Base-by-base conservation (phyloP, 2,888 invertebrate genomes). In the Agonum fuliginosum region DNA sequence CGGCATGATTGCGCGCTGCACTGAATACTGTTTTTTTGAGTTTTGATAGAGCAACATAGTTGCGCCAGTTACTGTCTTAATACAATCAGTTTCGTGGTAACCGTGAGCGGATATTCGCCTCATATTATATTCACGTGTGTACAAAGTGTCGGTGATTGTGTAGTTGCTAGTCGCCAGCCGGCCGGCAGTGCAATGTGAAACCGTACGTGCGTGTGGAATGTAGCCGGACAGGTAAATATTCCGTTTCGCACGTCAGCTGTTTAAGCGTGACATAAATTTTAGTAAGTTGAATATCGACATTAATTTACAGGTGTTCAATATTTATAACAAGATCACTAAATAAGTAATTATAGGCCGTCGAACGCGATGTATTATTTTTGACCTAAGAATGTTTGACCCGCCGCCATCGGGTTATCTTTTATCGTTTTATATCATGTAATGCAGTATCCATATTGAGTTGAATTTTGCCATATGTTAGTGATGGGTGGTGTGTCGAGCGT, bases 161-260 rank as follows among this genome's bases (percentile, higher is more conserved):
- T 24, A 62, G 70, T 46, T 17, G 46, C 24, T 22, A 43, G 46
- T 43, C 43, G 22, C 46, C 20, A 41, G 67, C 67, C 46, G 70
- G 46, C 70, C 27, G 46, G 37, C 22, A 20, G 12, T 5, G 17
- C 37, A 58, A 72, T 72, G 72, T 72, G 58, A 72, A 72, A 46
- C 46, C 48, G 17, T 67, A 46, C 46, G 20, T 67, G 67, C 19
- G 34, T 48, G 12, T 75, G 75, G 67, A 67, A 67, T 75, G 75
- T 48, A 67, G 67, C 67, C 65, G 37, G 30, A 34, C 74, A 74
- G 74, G 74, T 74, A 74, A 74, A 58, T 62, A 30, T 74, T 62
- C 65, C 46, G 43, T 41, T 74, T 62, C 43, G 46, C 17, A 24
- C 30, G 67, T 75, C 75, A 75, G 75, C 75, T 75, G 75, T 75